A percentile compares a stretch with the other conserved stretches of the same genome.
Evolutionary conservation across 1,140 invertebrate species (phyloP).

Genomic region (Drepana arcuata): DNA sequence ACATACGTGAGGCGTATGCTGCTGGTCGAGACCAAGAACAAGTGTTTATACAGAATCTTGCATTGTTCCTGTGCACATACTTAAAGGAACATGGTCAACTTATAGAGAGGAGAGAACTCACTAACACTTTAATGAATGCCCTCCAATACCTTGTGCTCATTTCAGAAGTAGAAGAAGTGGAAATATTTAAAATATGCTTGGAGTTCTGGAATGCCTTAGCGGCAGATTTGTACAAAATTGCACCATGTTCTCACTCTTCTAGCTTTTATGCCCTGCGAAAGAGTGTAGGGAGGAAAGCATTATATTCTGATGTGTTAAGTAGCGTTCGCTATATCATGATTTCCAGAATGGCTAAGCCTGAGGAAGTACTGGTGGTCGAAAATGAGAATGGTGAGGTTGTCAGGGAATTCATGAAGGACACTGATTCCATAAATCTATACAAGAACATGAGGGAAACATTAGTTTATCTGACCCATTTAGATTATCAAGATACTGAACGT

Average conservation of each 20-base stretch:
- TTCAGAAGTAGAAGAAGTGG: conserved; percentile 98
- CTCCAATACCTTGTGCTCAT: conserved; percentile 96
- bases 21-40: conserved; percentile 96
- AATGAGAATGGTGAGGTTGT: conserved; percentile 99
- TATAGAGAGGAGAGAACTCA: conserved; percentile 85
- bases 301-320: conserved; percentile 87
- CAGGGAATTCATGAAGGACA: conserved; percentile 99
- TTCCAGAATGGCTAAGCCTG: conserved; percentile 99
- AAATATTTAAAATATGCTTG: conserved; percentile 99
- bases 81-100: conserved; percentile 95
- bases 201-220: conserved; percentile 98
- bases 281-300: conserved; percentile 71
- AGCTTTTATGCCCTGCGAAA: conserved; percentile 54
- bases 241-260: conserved; percentile 69
- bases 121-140: conserved; percentile 84
- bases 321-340: conserved; percentile 99
- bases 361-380: conserved; percentile 99
- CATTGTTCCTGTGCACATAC: conserved; percentile 97
- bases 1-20: conserved; percentile 95
- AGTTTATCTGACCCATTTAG: conserved; percentile 98
- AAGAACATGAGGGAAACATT: conserved; percentile 99
- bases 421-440: conserved; percentile 99
- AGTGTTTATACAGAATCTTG: conserved; percentile 99
- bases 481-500: conserved; percentile 96
- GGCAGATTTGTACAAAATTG: conserved; percentile 91